Conservation (phyloP, 2,888 invertebrate species). For the Torymus texanus region DNA sequence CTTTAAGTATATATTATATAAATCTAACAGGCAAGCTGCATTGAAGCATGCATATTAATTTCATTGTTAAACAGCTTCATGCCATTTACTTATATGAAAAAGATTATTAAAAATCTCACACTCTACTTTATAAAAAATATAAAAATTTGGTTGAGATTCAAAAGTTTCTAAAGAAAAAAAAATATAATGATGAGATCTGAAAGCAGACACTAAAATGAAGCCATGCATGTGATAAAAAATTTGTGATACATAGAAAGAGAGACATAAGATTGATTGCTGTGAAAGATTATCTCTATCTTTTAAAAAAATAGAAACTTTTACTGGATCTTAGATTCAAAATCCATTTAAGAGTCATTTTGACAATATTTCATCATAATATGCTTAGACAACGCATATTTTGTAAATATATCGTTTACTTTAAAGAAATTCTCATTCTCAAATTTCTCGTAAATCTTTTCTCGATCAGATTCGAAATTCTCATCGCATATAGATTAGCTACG, state of each 20-base stretch:
- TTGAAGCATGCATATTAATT: slow-evolving; percentile 29
- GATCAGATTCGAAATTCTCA: too few relatives aligned
- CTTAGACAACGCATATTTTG: too few relatives aligned
- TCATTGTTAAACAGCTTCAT: slow-evolving; percentile 13
- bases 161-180: slow-evolving; percentile 3
- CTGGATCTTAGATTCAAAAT: neutral
- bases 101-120: slow-evolving; percentile 15
- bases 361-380: too few relatives aligned
- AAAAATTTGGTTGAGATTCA: slow-evolving; percentile 6
- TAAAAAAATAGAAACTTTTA: neutral
- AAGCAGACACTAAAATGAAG: slow-evolving; percentile 31
- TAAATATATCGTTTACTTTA: too few relatives aligned
- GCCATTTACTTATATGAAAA: slow-evolving; percentile 14
- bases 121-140: slow-evolving; percentile 24
- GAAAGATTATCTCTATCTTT: slow-evolving; percentile 3
- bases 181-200: neutral
- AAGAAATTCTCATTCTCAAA: too few relatives aligned
- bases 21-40: slow-evolving; percentile 34
- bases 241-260: neutral
- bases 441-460: too few relatives aligned
- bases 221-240: slow-evolving; percentile 41
- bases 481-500: too few relatives aligned
- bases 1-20: neutral
- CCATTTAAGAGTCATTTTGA: too few relatives aligned
- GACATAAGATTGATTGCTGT: slow-evolving; percentile 21